phyloP scores from a whole-genome alignment of 2,797 vertebrate species.

The Philypnodon macrostomus region DNA sequence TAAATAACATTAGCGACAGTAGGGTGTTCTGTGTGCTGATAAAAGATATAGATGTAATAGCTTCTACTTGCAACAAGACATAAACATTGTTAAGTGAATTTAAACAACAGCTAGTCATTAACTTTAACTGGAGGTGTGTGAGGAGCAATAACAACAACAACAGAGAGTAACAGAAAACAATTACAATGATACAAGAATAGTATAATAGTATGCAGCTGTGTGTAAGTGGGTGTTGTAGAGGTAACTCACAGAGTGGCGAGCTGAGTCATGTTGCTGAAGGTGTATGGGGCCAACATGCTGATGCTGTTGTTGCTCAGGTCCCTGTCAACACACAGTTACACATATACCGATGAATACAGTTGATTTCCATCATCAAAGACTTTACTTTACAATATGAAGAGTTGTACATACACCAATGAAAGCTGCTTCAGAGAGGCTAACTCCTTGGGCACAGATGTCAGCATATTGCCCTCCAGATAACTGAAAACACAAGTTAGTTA shows the following conservation, averaged over 20 bases:
- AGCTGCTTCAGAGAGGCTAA: slow-evolving; percentile 88
- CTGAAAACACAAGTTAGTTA: slow-evolving; percentile 70
- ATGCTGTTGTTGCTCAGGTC: slow-evolving; percentile 99
- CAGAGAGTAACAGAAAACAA: no score
- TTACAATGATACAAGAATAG: background rate
- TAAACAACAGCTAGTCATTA: no score
- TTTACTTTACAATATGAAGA: slow-evolving; percentile 2
- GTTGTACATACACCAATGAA: slow-evolving; percentile 87
- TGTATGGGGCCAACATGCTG: slow-evolving; percentile 82
- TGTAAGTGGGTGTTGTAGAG: slow-evolving; percentile 11
- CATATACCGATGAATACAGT: background rate
- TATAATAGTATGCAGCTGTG: background rate
- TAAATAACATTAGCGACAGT: no score
- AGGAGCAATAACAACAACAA: background rate
- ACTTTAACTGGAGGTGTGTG: background rate
- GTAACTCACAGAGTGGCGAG: slow-evolving; percentile 94
- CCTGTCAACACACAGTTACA: slow-evolving; percentile 65
- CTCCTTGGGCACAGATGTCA: slow-evolving; percentile 90
- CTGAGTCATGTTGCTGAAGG: slow-evolving; percentile 96
- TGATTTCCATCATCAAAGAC: background rate
- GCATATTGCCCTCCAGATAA: slow-evolving; percentile 94
- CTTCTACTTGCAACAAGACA: no score
- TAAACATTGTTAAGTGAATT: no score
- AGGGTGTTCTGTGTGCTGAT: no score
- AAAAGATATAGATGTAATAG: no score